Percentiles rank a stretch among this genome's conserved stretches.
Evolutionary conservation across 2,797 vertebrate species (phyloP).

Genomic region (Channallabes apus): DNA sequence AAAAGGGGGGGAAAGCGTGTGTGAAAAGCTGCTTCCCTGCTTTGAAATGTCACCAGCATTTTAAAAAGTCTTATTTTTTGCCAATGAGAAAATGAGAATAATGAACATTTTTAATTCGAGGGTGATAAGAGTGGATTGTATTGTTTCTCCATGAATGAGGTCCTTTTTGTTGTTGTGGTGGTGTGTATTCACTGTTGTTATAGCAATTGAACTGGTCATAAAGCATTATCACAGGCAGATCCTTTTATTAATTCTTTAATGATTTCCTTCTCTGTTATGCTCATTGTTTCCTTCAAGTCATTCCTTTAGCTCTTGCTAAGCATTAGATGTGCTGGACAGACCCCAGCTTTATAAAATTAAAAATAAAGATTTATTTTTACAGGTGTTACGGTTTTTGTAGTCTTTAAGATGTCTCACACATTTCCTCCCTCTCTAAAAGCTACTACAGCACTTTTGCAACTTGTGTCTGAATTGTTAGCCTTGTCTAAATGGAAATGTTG

Average conservation of each 20-base stretch:
- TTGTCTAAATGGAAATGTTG: neutral
- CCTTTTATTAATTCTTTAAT: slow-evolving; percentile 20
- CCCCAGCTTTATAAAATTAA: neutral
- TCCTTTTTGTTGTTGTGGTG: slow-evolving; percentile 3
- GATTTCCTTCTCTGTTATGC: slow-evolving; percentile 5
- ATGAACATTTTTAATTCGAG: slow-evolving; percentile 8
- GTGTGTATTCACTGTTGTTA: slow-evolving; percentile 31
- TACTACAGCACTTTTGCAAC: neutral
- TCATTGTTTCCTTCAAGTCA: slow-evolving; percentile 38
- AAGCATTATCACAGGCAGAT: neutral
- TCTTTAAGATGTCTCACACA: neutral
- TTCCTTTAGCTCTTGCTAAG: slow-evolving; percentile 6
- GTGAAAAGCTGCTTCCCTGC: slow-evolving; percentile 50
- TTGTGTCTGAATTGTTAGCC: neutral
- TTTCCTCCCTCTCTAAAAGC: neutral
- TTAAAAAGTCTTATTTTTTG: slow-evolving; percentile 66
- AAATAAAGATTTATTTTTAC: neutral
- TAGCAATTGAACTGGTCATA: slow-evolving; percentile 28
- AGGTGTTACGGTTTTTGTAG: neutral
- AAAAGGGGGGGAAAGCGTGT: slow-evolving; percentile 49
- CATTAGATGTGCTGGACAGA: neutral
- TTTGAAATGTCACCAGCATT: slow-evolving; percentile 60
- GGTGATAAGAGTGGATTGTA: slow-evolving; percentile 29
- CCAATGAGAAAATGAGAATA: slow-evolving; percentile 42
- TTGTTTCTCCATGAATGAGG: slow-evolving; percentile 17